Evolutionary conservation across 2,797 vertebrate genomes (phyloP).

Genomic region (Tokudaia tokunoshimensis): DNA sequence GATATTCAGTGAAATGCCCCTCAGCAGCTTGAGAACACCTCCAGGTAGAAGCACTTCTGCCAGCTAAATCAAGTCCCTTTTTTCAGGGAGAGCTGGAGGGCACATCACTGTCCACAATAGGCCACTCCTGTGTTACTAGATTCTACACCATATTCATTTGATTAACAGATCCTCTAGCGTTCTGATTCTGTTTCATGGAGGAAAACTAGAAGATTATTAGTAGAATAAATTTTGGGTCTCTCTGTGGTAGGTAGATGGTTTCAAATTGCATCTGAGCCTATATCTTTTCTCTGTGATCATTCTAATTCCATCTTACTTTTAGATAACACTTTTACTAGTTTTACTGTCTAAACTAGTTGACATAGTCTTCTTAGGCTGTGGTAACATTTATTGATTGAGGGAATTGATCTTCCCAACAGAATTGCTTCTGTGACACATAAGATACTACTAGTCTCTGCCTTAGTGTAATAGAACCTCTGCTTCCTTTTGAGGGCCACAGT

Average conservation of each 20-base stretch:
- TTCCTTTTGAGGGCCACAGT: background rate
- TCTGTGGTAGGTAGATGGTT: background rate
- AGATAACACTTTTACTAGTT: background rate
- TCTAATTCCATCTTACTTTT: background rate
- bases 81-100: background rate
- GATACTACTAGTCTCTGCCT: background rate
- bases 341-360: constrained; percentile 29
- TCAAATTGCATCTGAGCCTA: background rate
- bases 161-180: background rate
- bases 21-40: constrained; percentile 1
- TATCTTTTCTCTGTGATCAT: background rate
- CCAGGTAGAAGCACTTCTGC: background rate
- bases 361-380: constrained; percentile 6
- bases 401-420: background rate
- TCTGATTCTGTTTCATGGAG: constrained; percentile 9
- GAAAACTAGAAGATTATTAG: constrained; percentile 18
- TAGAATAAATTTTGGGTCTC: background rate
- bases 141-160: background rate
- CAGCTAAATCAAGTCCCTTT: background rate
- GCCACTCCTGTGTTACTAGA: background rate
- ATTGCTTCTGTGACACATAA: background rate
- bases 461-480: background rate
- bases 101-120: background rate
- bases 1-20: background rate
- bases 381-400: background rate